These are phyloP conservation scores for Napeogenes inachia DNA, from an alignment of 2,888 invertebrate species.

Conservation along the genomic window DNA sequence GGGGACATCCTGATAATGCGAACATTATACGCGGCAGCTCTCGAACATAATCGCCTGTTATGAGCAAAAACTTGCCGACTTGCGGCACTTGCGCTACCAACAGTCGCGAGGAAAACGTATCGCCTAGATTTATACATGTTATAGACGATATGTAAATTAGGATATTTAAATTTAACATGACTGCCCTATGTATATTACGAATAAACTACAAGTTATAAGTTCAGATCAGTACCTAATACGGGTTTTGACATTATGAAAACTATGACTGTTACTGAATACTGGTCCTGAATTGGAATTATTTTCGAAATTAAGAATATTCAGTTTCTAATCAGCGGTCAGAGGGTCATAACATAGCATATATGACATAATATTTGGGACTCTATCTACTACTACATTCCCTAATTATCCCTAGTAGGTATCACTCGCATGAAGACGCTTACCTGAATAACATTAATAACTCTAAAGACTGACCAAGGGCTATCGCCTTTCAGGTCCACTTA, in stretches of 20 bases:
- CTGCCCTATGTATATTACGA: too few relatives aligned
- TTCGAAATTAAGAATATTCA: too few relatives aligned
- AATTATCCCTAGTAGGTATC: conserved; percentile 36
- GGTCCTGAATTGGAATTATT: too few relatives aligned
- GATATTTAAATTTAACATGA: not conserved
- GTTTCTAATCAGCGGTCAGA: conserved; percentile 1
- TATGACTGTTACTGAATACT: too few relatives aligned
- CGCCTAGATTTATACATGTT: not conserved
- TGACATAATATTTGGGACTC: too few relatives aligned
- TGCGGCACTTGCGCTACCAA: conserved; percentile 22
- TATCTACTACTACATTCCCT: not conserved
- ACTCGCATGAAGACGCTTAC: conserved; percentile 28
- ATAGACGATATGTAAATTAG: not conserved
- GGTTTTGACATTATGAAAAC: too few relatives aligned
- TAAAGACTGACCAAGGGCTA: conserved; percentile 64
- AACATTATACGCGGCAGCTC: conserved; percentile 71
- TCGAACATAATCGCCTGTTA: conserved; percentile 64
- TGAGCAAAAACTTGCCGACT: conserved; percentile 63
- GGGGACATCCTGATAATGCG: conserved; percentile 66
- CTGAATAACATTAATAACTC: conserved; percentile 43
- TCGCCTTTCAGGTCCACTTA: conserved; percentile 67
- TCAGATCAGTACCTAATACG: too few relatives aligned
- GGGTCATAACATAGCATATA: too few relatives aligned
- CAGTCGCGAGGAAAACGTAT: conserved; percentile 20
- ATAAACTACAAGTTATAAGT: too few relatives aligned